phyloP scores from a whole-genome alignment of 2,888 invertebrate genomes.

The Silvanus unidentatus region DNA sequence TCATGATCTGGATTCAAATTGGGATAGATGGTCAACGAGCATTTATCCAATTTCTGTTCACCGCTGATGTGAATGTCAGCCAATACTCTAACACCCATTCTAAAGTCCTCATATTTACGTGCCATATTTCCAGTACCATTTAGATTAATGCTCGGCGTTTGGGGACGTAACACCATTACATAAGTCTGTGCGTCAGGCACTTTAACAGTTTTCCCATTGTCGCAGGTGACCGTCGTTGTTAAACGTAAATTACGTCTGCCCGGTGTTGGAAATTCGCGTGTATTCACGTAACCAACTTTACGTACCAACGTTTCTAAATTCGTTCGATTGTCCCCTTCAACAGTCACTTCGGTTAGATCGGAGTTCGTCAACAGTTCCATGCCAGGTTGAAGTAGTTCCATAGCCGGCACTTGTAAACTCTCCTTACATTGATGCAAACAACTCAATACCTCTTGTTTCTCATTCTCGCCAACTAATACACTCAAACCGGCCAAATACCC shows the following conservation, averaged over 20 bases:
- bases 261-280: conserved; percentile 88
- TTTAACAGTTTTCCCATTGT: conserved; percentile 65
- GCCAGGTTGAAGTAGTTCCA: conserved; percentile 69
- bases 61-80: conserved; percentile 74
- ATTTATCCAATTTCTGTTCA: conserved; percentile 78
- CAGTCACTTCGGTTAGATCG: conserved; percentile 81
- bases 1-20: conserved; percentile 95
- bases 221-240: conserved; percentile 71
- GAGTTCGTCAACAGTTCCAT: conserved; percentile 70
- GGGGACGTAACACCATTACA: conserved; percentile 81
- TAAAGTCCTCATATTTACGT: conserved; percentile 79
- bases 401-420: conserved; percentile 68
- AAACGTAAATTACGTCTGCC: conserved; percentile 83
- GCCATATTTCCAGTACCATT: conserved; percentile 77
- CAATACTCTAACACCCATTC: conserved; percentile 81
- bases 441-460: conserved; percentile 65
- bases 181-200: conserved; percentile 70
- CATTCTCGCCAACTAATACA: conserved; percentile 68
- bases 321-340: conserved; percentile 85
- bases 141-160: conserved; percentile 76
- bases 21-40: conserved; percentile 90
- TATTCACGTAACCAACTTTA: conserved; percentile 87
- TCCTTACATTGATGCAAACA: conserved; percentile 81
- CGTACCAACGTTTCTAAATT: conserved; percentile 83
- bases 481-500: conserved; percentile 88